Conservation (phyloP, 1,140 invertebrate species). For the Eufriesea mexicana region DNA sequence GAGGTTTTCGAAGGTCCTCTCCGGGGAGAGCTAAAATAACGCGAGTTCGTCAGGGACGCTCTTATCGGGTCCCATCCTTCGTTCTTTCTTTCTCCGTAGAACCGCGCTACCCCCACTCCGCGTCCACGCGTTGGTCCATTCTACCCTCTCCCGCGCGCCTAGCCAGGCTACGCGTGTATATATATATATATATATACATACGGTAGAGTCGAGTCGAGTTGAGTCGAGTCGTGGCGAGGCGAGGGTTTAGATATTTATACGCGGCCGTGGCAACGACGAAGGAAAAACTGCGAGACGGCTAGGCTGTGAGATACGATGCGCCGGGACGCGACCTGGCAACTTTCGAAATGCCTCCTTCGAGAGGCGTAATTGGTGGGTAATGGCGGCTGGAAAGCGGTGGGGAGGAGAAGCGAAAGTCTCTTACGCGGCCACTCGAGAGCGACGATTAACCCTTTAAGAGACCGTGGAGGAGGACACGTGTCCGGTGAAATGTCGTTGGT, state of each 20-base stretch:
- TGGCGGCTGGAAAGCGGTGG: constrained; percentile 4
- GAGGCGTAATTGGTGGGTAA: constrained; percentile 48
- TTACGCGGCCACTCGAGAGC: neutral
- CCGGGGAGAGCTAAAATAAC: constrained; percentile 62
- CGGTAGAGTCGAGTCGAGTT: too few relatives aligned
- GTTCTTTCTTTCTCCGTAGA: neutral
- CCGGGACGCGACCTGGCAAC: constrained; percentile 5
- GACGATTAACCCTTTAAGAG: neutral
- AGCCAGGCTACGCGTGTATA: too few relatives aligned
- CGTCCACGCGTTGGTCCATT: too few relatives aligned
- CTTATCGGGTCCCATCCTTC: constrained; percentile 19
- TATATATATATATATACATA: too few relatives aligned
- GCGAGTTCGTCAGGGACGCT: constrained; percentile 53
- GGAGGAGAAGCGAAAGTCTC: neutral
- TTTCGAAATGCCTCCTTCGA: constrained; percentile 45
- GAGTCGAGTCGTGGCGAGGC: too few relatives aligned
- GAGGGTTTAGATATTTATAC: constrained; percentile 35
- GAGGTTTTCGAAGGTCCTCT: constrained; percentile 60
- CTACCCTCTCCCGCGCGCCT: too few relatives aligned
- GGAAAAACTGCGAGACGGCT: constrained; percentile 5
- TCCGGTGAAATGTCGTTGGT: neutral
- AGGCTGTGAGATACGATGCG: constrained; percentile 26
- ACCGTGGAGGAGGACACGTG: too few relatives aligned
- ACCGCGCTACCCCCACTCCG: too few relatives aligned
- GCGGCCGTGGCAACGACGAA: neutral